Base-by-base conservation (phyloP, 2,797 vertebrate genomes). In the Dallia pectoralis region DNA sequence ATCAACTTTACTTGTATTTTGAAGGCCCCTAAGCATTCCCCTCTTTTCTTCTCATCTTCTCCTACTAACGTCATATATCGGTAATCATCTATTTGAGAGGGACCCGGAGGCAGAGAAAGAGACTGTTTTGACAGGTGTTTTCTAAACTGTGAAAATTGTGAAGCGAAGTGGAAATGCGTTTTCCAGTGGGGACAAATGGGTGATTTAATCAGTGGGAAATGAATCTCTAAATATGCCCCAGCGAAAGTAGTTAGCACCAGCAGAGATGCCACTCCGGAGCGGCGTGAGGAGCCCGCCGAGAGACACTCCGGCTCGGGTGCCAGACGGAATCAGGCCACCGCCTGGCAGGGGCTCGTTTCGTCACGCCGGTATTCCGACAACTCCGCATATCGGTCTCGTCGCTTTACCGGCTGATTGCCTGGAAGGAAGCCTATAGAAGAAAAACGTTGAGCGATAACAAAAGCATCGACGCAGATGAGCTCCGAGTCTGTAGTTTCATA, bases 181-280 rank as follows among this genome's bases (percentile, higher is more conserved):
- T 80, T 85, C 74, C 12, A 4, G 76, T 82, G 77, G 83, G 74
- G 75, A 75, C 79, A 80, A 85, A 73, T 69, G 77, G 73, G 70
- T 80, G 81, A 77, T 79, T 80, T 84, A 82, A 88, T 91, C 86
- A 87, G 77, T 64, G 67, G 73, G 80, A 80, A 88, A 86, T 82
- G 40, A 84, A 83, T 79, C 75, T 79, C 74, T 82, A 61, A 56
- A 70, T 70, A 56, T 53, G 68, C 68, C 68, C 68, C 53, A 62
- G 53, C 40, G 74, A 79, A 74, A 70, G 83, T 83, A 79, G 63
- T 84, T 83, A 77, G 68, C 76, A 81, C 79, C 82, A 81, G 82
- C 81, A 74, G 29, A 33, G 71, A 73, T 77, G 77, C 78, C 74
- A 68, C 44, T 40, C 69, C 66, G 73, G 79, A 30, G 27, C 47